A percentile compares a stretch with the other conserved stretches of the same genome.
These are phyloP conservation scores for Ptilorrhoa leucosticta DNA, from an alignment of 2,113 vertebrate genomes.

Conservation along the genomic window DNA sequence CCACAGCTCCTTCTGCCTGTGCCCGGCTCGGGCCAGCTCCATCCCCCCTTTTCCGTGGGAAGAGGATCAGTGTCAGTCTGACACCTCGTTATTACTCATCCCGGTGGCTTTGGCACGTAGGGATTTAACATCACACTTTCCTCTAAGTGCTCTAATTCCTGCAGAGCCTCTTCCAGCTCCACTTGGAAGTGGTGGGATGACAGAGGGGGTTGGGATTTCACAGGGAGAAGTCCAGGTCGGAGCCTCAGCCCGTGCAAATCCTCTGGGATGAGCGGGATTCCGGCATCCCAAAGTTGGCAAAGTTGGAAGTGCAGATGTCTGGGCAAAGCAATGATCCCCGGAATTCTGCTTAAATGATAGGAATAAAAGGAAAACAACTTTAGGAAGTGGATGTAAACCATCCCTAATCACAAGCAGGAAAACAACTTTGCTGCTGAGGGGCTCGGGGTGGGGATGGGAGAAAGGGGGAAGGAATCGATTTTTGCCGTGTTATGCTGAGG, in stretches of 20 bases:
- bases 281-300: not conserved
- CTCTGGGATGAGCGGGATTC: not conserved
- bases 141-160: not conserved
- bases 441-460: constrained; percentile 37
- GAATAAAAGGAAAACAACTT: constrained; percentile 44
- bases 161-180: not conserved
- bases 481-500: constrained; percentile 2
- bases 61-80: not conserved
- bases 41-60: not conserved
- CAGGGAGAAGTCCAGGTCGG: not conserved
- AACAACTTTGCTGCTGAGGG: not conserved
- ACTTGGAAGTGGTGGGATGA: not conserved
- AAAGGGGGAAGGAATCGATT: constrained; percentile 29
- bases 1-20: not conserved
- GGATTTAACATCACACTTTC: not conserved
- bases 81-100: not conserved
- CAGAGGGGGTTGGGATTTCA: not conserved
- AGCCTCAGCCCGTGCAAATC: not conserved
- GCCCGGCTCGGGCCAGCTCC: not conserved
- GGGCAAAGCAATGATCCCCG: not conserved
- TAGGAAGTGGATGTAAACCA: constrained; percentile 49
- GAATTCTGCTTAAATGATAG: not conserved
- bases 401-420: constrained; percentile 41
- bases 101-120: not conserved
- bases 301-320: constrained; percentile 11